Percentiles rank a stretch among this genome's conserved stretches.
phyloP scores from a whole-genome alignment of 2,113 vertebrate species.

The Salvator merianae region DNA sequence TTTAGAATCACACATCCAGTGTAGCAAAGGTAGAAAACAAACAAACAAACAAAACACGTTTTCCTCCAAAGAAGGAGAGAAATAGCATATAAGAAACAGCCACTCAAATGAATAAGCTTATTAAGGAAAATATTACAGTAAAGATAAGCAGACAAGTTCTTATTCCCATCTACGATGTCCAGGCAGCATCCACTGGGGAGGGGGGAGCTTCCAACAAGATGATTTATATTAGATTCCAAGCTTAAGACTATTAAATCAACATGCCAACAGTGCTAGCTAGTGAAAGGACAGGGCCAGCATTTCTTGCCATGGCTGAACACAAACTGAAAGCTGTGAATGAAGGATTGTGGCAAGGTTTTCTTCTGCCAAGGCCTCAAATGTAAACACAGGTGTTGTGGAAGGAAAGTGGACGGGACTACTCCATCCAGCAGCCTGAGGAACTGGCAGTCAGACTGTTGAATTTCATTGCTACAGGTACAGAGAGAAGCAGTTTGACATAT shows the following conservation, averaged over 20 bases:
- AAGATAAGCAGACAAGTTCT: conserved; percentile 24
- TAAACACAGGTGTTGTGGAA: conserved; percentile 87
- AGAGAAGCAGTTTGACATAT: neutral
- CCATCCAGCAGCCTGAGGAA: conserved; percentile 71
- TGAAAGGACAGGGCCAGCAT: conserved; percentile 71
- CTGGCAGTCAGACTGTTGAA: conserved; percentile 56
- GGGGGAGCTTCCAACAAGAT: conserved; percentile 41
- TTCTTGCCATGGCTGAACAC: conserved; percentile 75
- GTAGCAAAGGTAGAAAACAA: too few relatives aligned
- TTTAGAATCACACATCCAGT: neutral
- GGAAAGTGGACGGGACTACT: conserved; percentile 66
- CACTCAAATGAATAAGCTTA: neutral
- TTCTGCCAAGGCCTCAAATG: conserved; percentile 77
- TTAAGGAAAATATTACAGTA: neutral
- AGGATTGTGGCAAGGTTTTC: conserved; percentile 70
- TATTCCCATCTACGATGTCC: conserved; percentile 44
- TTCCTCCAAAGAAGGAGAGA: too few relatives aligned
- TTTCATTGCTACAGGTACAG: conserved; percentile 29
- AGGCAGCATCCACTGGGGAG: conserved; percentile 31
- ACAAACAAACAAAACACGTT: too few relatives aligned
- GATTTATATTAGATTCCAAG: conserved; percentile 55
- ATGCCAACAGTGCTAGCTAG: conserved; percentile 51
- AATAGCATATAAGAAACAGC: neutral
- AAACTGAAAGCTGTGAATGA: conserved; percentile 74
- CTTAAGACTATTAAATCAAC: conserved; percentile 41